Evolutionary conservation across 2,888 invertebrate genomes (phyloP).

Genomic region (Lycaena phlaeas): DNA sequence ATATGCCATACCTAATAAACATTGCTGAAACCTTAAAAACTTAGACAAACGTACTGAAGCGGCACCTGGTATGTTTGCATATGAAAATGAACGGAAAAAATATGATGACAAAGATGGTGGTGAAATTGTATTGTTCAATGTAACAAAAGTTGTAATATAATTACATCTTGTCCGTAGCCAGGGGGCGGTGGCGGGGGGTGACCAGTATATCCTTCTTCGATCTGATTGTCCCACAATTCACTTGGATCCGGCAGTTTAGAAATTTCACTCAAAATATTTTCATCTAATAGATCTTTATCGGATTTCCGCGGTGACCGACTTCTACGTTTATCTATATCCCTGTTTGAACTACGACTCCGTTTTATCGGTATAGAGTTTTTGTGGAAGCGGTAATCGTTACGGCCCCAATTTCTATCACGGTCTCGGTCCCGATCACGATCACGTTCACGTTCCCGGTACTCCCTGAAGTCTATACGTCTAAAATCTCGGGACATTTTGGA

Average conservation of each 20-base stretch:
- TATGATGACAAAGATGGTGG: no score
- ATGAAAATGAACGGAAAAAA: no score
- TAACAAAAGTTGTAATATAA: no score
- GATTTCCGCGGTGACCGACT: conserved; percentile 47
- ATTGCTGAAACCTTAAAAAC: no score
- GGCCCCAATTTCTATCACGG: conserved; percentile 30
- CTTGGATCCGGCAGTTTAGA: conserved; percentile 56
- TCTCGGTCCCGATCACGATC: conserved; percentile 22
- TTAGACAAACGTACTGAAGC: no score
- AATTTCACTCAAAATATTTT: conserved; percentile 57
- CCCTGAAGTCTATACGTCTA: conserved; percentile 18
- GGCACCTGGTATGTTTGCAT: no score
- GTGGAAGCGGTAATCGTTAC: conserved; percentile 30
- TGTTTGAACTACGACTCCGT: conserved; percentile 38
- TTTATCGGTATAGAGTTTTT: conserved; percentile 29
- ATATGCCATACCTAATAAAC: no score
- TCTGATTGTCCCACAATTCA: conserved; percentile 57
- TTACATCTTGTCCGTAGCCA: conserved; percentile 21
- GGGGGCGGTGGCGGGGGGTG: conserved; percentile 15
- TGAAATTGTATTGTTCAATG: no score
- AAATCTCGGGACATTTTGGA: conserved; percentile 26
- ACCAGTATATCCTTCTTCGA: conserved; percentile 31
- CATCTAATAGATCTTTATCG: conserved; percentile 52
- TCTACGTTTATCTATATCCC: conserved; percentile 32
- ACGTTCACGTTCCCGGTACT: conserved; percentile 13